A percentile compares a stretch with the other conserved stretches of the same genome.
phyloP scores from a whole-genome alignment of 1,140 invertebrate species.

The Dryas iulia region DNA sequence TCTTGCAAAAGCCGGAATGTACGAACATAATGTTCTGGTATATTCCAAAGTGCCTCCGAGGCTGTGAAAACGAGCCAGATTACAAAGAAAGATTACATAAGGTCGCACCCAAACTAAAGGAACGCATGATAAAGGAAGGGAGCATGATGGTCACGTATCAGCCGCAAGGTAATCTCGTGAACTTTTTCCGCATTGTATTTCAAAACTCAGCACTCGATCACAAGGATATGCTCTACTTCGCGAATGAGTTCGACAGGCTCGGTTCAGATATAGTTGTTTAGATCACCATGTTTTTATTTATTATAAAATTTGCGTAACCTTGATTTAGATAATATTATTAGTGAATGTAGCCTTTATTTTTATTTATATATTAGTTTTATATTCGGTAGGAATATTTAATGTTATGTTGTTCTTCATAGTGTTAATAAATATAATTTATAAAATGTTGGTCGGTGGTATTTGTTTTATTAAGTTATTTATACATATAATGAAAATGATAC shows the following conservation, averaged over 20 bases:
- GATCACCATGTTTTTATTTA: conserved; percentile 23
- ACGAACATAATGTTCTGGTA: conserved; percentile 99
- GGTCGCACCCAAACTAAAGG: conserved; percentile 95
- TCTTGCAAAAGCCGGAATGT: conserved; percentile 91
- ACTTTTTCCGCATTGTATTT: conserved; percentile 97
- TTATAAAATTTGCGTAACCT: conserved; percentile 26
- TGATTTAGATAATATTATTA: conserved; percentile 37
- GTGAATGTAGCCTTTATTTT: conserved; percentile 53
- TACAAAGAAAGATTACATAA: conserved; percentile 86
- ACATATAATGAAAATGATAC: no score
- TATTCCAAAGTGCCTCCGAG: conserved; percentile 88
- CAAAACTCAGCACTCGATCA: conserved; percentile 92
- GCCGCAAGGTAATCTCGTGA: conserved; percentile 87
- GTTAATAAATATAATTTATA: conserved; percentile 2
- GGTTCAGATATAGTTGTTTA: conserved; percentile 82
- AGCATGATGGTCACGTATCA: conserved; percentile 98
- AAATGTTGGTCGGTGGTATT: no score
- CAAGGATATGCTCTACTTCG: conserved; percentile 91
- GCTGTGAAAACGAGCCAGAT: conserved; percentile 81
- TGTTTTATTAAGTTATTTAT: no score
- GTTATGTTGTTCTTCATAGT: conserved; percentile 7
- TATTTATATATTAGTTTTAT: conserved; percentile 42
- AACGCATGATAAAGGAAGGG: conserved; percentile 95
- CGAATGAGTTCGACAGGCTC: conserved; percentile 92
- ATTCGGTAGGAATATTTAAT: conserved; percentile 18